Conservation (phyloP, 2,888 invertebrate genomes). For the Rhopalosiphum nymphaeae region DNA sequence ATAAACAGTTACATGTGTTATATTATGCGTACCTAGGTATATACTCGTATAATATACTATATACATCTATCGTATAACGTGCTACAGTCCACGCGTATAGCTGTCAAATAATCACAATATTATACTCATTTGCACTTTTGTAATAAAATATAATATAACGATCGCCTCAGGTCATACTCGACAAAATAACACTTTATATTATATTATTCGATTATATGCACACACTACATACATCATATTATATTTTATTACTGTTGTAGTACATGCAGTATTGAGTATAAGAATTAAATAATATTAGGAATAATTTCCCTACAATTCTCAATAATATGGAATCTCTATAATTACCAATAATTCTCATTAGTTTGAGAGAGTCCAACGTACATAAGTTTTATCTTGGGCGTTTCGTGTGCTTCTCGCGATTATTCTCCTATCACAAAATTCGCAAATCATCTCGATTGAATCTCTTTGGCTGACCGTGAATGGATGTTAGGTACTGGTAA, state of each 20-base stretch:
- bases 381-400: neutral
- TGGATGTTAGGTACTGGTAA: neutral
- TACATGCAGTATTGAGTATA: neutral
- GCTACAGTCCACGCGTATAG: neutral
- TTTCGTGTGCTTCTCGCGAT: neutral
- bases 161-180: neutral
- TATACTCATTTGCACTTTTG: conserved; percentile 31
- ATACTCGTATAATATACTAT: neutral
- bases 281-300: neutral
- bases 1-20: neutral
- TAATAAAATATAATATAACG: conserved; percentile 4
- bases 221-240: neutral
- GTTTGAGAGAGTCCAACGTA: neutral
- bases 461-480: neutral
- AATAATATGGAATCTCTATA: neutral
- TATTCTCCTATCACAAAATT: neutral
- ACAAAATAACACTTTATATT: neutral
- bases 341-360: neutral
- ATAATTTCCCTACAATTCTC: neutral
- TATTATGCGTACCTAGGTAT: neutral
- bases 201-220: conserved; percentile 7
- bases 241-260: neutral
- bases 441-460: neutral
- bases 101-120: neutral
- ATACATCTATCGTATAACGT: neutral